These are phyloP conservation scores for Stegostoma tigrinum DNA, from an alignment of 2,113 vertebrate genomes.

Conservation along the genomic window DNA sequence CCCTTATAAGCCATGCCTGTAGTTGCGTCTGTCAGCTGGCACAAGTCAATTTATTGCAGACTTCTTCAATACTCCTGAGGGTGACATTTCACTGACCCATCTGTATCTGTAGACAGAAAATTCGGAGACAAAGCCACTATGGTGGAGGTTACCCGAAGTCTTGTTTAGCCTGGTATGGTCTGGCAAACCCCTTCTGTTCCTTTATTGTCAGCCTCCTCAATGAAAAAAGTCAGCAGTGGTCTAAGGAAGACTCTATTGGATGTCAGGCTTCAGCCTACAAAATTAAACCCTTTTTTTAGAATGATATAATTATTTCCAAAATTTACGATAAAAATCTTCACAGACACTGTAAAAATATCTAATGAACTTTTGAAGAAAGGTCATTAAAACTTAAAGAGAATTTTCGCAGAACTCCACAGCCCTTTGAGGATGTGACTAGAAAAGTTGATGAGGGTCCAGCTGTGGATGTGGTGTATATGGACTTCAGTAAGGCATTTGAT, in stretches of 20 bases:
- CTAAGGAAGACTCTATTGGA: background rate
- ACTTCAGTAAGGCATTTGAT: too few species aligned
- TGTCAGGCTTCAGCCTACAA: background rate
- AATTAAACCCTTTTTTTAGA: background rate
- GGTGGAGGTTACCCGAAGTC: background rate
- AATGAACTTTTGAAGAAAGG: background rate
- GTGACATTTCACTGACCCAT: too few species aligned
- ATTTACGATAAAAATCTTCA: background rate
- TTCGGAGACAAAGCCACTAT: background rate
- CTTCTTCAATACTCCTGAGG: too few species aligned
- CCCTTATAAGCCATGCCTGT: too few species aligned
- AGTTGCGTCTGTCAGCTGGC: too few species aligned
- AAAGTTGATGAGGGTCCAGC: too few species aligned
- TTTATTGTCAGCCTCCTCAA: background rate
- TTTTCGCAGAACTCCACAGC: background rate
- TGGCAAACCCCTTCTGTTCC: background rate
- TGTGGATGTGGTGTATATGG: too few species aligned
- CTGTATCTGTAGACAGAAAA: background rate
- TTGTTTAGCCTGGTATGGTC: background rate
- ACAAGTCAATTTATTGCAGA: too few species aligned
- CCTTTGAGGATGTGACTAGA: too few species aligned
- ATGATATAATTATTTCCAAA: background rate
- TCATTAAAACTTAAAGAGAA: background rate
- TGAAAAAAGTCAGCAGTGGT: background rate
- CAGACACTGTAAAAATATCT: background rate